Percentiles rank a stretch among this genome's conserved stretches.
phyloP scores from a whole-genome alignment of 2,113 vertebrate species.

The Paracyprichromis sp. region DNA sequence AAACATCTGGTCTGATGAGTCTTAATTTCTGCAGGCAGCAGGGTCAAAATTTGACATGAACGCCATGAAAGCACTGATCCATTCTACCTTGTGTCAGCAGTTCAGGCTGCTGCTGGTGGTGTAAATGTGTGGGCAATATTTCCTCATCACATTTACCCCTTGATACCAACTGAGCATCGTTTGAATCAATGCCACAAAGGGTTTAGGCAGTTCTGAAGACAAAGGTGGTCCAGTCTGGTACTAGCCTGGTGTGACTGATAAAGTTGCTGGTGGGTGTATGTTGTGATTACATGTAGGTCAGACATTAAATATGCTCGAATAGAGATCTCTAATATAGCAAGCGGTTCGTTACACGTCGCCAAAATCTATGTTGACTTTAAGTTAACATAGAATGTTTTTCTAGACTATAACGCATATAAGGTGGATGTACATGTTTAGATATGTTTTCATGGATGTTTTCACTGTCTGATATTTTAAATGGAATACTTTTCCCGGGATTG shows the following conservation, averaged over 20 bases:
- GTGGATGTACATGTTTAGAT: not conserved
- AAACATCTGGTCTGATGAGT: not conserved
- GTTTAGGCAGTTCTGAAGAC: not conserved
- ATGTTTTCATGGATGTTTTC: not conserved
- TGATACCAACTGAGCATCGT: not conserved
- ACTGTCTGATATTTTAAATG: not conserved
- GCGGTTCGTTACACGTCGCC: not conserved
- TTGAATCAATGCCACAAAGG: not conserved
- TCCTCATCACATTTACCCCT: not conserved
- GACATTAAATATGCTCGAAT: not conserved
- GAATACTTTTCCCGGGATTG: not conserved
- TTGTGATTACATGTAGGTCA: not conserved
- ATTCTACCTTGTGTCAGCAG: not conserved
- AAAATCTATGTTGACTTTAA: not conserved
- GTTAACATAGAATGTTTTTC: not conserved
- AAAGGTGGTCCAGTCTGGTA: not conserved
- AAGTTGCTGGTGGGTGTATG: not conserved
- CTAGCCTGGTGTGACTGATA: not conserved
- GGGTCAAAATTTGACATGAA: not conserved
- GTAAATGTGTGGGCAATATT: not conserved
- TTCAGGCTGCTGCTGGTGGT: not conserved
- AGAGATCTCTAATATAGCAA: not conserved
- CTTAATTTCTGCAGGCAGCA: accelerated
- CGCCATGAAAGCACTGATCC: accelerated
- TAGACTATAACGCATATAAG: not conserved